Percentiles rank a stretch among this genome's conserved stretches.
These are phyloP conservation scores for Pseudopipra pipra DNA, from an alignment of 2,113 vertebrate species.

Conservation along the genomic window DNA sequence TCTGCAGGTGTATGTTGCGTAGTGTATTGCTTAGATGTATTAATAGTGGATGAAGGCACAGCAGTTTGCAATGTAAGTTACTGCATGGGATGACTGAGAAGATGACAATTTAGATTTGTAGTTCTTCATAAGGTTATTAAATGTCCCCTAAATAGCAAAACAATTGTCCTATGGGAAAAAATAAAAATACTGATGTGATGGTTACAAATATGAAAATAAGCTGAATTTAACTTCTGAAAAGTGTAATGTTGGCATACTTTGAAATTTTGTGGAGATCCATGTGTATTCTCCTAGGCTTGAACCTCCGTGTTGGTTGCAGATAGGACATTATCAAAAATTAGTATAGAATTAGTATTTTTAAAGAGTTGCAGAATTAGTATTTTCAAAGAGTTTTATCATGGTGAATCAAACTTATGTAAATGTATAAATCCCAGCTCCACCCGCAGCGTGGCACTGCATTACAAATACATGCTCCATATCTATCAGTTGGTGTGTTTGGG, in stretches of 20 bases:
- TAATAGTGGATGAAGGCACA: background rate
- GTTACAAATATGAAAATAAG: background rate
- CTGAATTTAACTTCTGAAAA: background rate
- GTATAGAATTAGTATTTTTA: background rate
- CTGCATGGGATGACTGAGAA: background rate
- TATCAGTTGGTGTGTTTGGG: background rate
- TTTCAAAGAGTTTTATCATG: background rate
- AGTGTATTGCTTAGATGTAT: background rate
- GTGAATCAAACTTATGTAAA: background rate
- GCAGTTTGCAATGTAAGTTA: background rate
- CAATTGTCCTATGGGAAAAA: background rate
- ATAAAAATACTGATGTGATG: background rate
- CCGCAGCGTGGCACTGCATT: background rate
- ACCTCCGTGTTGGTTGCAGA: background rate
- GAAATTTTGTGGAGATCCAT: background rate
- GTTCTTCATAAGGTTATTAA: background rate
- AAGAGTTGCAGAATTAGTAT: background rate
- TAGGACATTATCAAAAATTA: background rate
- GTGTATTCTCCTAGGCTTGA: background rate
- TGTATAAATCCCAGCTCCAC: background rate
- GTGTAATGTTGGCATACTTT: background rate
- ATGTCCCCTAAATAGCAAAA: background rate
- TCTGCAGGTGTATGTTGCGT: background rate
- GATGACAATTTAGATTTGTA: background rate
- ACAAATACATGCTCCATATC: rapidly evolving